Evolutionary conservation across 2,888 invertebrate genomes (phyloP).

Genomic region (Apodemia zela): DNA sequence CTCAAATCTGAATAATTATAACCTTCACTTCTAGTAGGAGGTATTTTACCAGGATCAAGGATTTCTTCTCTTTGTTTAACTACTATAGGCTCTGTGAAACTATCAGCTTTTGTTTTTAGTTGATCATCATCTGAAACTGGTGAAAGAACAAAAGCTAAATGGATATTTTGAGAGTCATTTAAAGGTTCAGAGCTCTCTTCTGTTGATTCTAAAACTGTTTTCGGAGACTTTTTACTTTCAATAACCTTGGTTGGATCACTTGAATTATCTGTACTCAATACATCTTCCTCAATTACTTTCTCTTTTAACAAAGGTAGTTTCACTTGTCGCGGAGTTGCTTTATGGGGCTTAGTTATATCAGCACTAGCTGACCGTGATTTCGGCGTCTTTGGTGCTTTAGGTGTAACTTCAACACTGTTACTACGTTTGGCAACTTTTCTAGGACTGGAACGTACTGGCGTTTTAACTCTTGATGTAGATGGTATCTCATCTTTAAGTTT

Average conservation of each 20-base stretch:
- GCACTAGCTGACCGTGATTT: conserved; percentile 62
- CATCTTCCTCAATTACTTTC: conserved; percentile 31
- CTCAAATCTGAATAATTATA: conserved; percentile 52
- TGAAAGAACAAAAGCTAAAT: conserved; percentile 56
- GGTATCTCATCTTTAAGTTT: conserved; percentile 48
- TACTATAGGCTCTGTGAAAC: conserved; percentile 54
- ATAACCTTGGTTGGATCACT: conserved; percentile 52
- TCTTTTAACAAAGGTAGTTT: conserved; percentile 39
- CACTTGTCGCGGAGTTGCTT: conserved; percentile 45
- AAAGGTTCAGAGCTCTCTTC: conserved; percentile 52
- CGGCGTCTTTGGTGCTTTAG: conserved; percentile 60
- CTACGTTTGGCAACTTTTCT: conserved; percentile 56
- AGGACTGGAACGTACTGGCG: conserved; percentile 58
- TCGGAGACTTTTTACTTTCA: conserved; percentile 47
- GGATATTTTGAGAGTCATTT: conserved; percentile 68
- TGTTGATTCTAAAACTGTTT: conserved; percentile 47
- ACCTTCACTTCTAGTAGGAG: conserved; percentile 55
- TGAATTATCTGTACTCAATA: conserved; percentile 36
- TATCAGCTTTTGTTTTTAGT: conserved; percentile 30
- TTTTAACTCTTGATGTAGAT: conserved; percentile 54
- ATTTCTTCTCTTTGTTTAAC: conserved; percentile 50
- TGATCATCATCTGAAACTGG: conserved; percentile 47
- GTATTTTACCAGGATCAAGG: conserved; percentile 45
- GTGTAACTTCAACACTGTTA: conserved; percentile 59
- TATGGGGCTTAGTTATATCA: conserved; percentile 50